Conservation (phyloP, 2,113 vertebrate genomes). For the Aegithalos caudatus region DNA sequence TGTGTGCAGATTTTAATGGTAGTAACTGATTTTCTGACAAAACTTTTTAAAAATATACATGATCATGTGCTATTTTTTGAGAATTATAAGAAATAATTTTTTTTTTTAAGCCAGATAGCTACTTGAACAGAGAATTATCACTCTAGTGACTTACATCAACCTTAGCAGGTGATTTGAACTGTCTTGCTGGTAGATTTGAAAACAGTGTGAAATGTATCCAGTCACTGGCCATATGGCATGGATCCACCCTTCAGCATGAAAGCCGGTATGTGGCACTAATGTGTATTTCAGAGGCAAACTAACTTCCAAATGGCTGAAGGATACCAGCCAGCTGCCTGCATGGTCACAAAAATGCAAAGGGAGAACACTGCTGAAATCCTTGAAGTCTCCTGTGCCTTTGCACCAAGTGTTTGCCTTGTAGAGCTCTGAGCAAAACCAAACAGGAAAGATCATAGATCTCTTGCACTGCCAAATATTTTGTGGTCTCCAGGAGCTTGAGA, state of each 20-base stretch:
- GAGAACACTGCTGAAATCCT: neutral
- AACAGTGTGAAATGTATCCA: neutral
- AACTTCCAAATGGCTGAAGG: neutral
- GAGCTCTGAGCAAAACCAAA: conserved; percentile 59
- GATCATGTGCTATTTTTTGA: neutral
- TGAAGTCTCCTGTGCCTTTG: conserved; percentile 7
- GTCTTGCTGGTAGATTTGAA: neutral
- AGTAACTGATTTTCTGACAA: neutral
- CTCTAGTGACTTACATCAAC: neutral
- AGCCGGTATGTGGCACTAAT: neutral
- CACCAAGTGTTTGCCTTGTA: conserved; percentile 20
- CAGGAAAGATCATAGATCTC: conserved; percentile 70
- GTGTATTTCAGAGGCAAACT: conserved; percentile 7
- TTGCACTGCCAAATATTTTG: conserved; percentile 63
- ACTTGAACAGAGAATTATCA: neutral
- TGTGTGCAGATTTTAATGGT: neutral
- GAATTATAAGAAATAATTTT: neutral
- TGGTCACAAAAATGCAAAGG: neutral
- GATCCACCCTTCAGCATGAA: neutral
- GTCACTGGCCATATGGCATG: neutral
- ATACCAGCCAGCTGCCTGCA: neutral
- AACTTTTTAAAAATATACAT: neutral
- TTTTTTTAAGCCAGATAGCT: neutral
- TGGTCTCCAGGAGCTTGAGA: conserved; percentile 55
- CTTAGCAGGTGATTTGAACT: neutral